Percentiles rank a stretch among this genome's conserved stretches.
Evolutionary conservation across 2,113 vertebrate species (phyloP).

Genomic region (Seriola aureovittata): DNA sequence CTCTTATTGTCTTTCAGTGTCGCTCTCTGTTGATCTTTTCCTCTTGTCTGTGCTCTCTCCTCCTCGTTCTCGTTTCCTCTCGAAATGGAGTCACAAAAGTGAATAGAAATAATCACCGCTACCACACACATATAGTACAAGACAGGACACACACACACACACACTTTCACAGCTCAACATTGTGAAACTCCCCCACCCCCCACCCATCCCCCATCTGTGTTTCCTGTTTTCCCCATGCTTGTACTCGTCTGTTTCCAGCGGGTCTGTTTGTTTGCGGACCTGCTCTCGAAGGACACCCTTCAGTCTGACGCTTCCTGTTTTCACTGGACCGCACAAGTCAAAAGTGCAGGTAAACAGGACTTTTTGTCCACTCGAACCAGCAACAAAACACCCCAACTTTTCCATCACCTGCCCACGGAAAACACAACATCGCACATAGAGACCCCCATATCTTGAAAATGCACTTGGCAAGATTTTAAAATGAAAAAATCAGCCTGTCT

Average conservation of each 20-base stretch:
- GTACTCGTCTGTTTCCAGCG: slow-evolving; percentile 57
- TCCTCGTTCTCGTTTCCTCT: not conserved
- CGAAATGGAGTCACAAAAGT: not conserved
- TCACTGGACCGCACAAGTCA: slow-evolving; percentile 66
- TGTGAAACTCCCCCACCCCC: slow-evolving; percentile 23
- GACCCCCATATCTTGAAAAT: no score
- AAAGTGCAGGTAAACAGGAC: slow-evolving; percentile 34
- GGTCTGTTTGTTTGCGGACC: slow-evolving; percentile 80
- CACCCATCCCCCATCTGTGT: slow-evolving; percentile 53
- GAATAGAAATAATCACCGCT: not conserved
- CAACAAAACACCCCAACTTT: not conserved
- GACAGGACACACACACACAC: not conserved
- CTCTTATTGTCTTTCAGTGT: not conserved
- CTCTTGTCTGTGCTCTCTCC: not conserved
- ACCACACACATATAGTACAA: not conserved
- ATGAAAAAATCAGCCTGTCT: no score
- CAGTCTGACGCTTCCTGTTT: slow-evolving; percentile 84
- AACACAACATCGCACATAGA: not conserved
- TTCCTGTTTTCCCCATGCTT: slow-evolving; percentile 81
- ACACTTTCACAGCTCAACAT: slow-evolving; percentile 9
- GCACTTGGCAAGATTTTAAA: no score
- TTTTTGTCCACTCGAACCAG: not conserved
- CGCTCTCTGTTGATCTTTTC: not conserved
- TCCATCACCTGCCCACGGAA: not conserved
- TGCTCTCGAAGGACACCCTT: slow-evolving; percentile 75